These are phyloP conservation scores for Callopanchax toddi DNA, from an alignment of 2,113 vertebrate species.

Conservation along the genomic window DNA sequence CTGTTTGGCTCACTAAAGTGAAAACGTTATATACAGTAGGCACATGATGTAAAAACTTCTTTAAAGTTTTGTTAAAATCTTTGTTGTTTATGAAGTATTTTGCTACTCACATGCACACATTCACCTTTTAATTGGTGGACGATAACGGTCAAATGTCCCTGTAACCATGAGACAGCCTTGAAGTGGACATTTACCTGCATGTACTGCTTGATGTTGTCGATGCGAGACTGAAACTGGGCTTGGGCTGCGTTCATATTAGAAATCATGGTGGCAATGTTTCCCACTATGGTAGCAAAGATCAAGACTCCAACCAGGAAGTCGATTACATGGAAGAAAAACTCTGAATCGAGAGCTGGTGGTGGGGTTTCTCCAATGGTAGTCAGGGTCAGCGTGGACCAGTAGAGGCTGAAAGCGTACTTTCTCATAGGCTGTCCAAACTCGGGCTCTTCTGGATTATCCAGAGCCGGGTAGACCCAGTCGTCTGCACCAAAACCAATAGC, in stretches of 20 bases:
- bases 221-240: slow-evolving; percentile 92
- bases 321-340: slow-evolving; percentile 91
- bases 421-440: slow-evolving; percentile 87
- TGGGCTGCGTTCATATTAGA: slow-evolving; percentile 98
- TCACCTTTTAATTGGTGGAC: too few relatives aligned
- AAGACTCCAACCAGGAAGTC: slow-evolving; percentile 97
- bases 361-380: slow-evolving; percentile 98
- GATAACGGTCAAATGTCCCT: neutral
- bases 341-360: slow-evolving; percentile 90
- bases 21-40: too few relatives aligned
- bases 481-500: slow-evolving; percentile 86
- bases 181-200: slow-evolving; percentile 85
- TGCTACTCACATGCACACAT: too few relatives aligned
- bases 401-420: slow-evolving; percentile 95
- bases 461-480: slow-evolving; percentile 79
- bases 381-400: slow-evolving; percentile 96
- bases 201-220: slow-evolving; percentile 98
- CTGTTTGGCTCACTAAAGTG: too few relatives aligned
- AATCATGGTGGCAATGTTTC: slow-evolving; percentile 98
- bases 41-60: too few relatives aligned
- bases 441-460: slow-evolving; percentile 79
- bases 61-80: too few relatives aligned
- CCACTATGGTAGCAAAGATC: slow-evolving; percentile 98
- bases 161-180: neutral
- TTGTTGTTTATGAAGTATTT: too few relatives aligned